Evolutionary conservation across 2,113 vertebrate species (phyloP), one percentile per base, ranked within the genome.

Genomic region (Cepphus grylle): DNA sequence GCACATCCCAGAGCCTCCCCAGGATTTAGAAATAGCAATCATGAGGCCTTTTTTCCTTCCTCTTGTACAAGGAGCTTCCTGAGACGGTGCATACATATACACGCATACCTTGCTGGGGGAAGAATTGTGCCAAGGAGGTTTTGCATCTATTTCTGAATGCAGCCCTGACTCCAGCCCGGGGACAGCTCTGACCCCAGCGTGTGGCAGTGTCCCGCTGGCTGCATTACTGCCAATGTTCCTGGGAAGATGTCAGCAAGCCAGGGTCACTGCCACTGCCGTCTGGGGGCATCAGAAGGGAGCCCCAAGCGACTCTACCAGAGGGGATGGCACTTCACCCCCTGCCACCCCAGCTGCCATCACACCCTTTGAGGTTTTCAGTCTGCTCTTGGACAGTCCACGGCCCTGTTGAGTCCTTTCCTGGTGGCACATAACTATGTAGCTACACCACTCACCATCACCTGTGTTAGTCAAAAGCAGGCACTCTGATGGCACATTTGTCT

Each of bases 401-500:
- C 77, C 43, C 21, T 2, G 34, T 9, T 42, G 61, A 14, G 16
- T 38, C 79, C 42, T 52, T 47, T 27, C 34, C 76, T 38, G n/a
- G 30, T 9, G 25, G 43, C 27, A 40, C 62, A 7, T 3, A 20
- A 4, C 65, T 17, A 6, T 0, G 4, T 1, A 45, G 56, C 59
- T 71, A 21, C 53, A 12, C 9, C 79, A 7, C 30, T 21, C 4
- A 3, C 8, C 81, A 6, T 2, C 2, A 1, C 10, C 1, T 12
- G 27, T 3, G 49, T 23, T 2, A 38, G 74, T 15, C 72, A 42
- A 55, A 42, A 38, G 49, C 85, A 53, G 29, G 52, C 21, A 7
- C 34, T 19, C 40, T 7, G 25, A 14, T 1, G 6, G 50, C 27
- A 32, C 5, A 0, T 34, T 19, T 34, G 34, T 38, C 69, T 55